A percentile compares a stretch with the other conserved stretches of the same genome.
Conservation (phyloP, 2,797 vertebrate species). For the Aselliscus stoliczkanus region DNA sequence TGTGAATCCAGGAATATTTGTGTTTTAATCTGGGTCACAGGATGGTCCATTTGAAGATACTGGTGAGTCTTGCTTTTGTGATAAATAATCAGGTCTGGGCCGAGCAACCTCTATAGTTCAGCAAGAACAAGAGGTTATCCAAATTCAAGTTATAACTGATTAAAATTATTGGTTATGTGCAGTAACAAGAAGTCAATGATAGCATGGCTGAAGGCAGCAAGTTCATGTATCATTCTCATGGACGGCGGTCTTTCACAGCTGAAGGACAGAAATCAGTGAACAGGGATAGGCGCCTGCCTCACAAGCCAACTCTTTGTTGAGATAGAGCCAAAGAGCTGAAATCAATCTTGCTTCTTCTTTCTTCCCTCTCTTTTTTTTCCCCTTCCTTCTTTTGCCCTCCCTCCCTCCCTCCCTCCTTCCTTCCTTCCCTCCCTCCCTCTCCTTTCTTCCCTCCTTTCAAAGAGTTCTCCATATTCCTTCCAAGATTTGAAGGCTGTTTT, state of each 20-base stretch:
- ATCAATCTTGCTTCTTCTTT: not conserved
- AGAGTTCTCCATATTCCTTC: not conserved
- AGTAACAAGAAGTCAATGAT: not conserved
- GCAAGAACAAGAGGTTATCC: not conserved
- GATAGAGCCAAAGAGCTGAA: not conserved
- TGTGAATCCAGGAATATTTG: not conserved
- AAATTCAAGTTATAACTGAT: not conserved
- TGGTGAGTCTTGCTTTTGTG: not conserved
- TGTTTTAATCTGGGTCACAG: not conserved
- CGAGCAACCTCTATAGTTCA: not conserved
- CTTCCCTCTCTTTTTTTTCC: not conserved
- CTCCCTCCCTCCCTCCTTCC: not conserved
- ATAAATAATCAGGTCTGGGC: not conserved
- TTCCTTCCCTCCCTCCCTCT: not conserved
- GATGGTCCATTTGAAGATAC: not conserved
- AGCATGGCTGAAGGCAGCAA: not conserved
- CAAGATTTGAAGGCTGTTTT: slow-evolving; percentile 21
- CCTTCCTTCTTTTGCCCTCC: not conserved
- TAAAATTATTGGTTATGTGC: not conserved
- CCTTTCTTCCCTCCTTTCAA: not conserved
- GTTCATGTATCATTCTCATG: slow-evolving; percentile 42
- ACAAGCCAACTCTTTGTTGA: not conserved
- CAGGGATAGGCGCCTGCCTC: not conserved
- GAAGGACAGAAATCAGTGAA: not conserved
- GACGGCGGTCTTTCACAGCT: slow-evolving; percentile 53